These are phyloP conservation scores for Strix aluco DNA, from an alignment of 2,113 vertebrate species.

Conservation along the genomic window DNA sequence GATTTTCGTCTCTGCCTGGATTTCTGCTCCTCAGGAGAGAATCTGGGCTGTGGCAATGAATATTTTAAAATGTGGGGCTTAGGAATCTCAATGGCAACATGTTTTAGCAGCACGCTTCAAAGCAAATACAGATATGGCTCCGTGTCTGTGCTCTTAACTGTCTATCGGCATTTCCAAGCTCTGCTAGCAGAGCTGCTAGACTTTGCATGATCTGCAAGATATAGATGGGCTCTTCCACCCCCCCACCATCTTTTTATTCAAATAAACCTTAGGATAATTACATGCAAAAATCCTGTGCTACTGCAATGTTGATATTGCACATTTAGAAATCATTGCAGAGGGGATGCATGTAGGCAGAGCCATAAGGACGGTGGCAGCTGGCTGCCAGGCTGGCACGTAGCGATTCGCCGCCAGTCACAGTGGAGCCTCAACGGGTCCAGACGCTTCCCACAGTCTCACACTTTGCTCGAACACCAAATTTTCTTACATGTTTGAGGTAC, in stretches of 20 bases:
- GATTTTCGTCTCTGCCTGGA: conserved; percentile 3
- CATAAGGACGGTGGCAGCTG: conserved; percentile 57
- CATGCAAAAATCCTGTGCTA: conserved; percentile 48
- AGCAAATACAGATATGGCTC: conserved; percentile 45
- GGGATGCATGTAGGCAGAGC: conserved; percentile 59
- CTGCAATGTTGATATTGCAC: conserved; percentile 64
- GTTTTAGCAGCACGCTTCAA: conserved; percentile 29
- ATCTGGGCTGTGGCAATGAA: conserved; percentile 53
- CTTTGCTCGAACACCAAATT: neutral
- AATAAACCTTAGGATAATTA: conserved; percentile 51
- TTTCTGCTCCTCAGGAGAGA: conserved; percentile 29
- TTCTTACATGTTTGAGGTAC: neutral
- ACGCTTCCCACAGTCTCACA: conserved; percentile 61
- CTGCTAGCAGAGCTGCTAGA: conserved; percentile 33
- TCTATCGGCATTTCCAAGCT: conserved; percentile 23
- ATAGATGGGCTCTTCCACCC: neutral
- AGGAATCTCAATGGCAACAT: conserved; percentile 53
- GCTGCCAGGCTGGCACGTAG: conserved; percentile 54
- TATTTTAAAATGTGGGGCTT: conserved; percentile 55
- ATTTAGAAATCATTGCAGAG: conserved; percentile 17
- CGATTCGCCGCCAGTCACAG: neutral
- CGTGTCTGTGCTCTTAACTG: conserved; percentile 30
- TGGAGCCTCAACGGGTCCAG: neutral
- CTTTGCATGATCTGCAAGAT: conserved; percentile 34
- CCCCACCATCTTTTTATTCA: conserved; percentile 28